Conservation (phyloP, 1,140 invertebrate genomes). For the Sweltsa coloradensis region DNA sequence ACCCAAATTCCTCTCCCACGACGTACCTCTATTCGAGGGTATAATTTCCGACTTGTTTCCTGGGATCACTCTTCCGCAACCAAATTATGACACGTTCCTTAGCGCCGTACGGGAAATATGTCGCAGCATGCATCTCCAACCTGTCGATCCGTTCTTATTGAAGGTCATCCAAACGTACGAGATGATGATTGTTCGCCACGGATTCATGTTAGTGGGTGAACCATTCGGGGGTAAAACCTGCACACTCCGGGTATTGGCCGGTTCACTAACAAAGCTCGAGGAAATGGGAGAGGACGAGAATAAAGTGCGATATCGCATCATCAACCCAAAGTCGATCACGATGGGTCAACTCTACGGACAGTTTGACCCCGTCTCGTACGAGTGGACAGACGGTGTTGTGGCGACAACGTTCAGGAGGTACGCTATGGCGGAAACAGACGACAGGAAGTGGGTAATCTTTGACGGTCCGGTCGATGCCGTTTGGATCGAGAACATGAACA, state of each 20-base stretch:
- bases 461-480: constrained; percentile 88
- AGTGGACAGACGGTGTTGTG: constrained; percentile 83
- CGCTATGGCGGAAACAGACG: constrained; percentile 46
- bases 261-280: constrained; percentile 55
- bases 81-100: constrained; percentile 56
- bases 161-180: constrained; percentile 71
- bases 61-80: constrained; percentile 53
- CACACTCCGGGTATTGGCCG: constrained; percentile 45
- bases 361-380: constrained; percentile 80
- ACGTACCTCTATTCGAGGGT: constrained; percentile 80
- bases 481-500: constrained; percentile 95
- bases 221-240: constrained; percentile 58
- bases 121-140: constrained; percentile 53
- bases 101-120: constrained; percentile 34
- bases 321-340: constrained; percentile 87
- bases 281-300: constrained; percentile 39
- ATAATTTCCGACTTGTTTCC: constrained; percentile 90
- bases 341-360: constrained; percentile 84
- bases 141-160: constrained; percentile 49
- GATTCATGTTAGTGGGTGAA: constrained; percentile 74
- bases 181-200: constrained; percentile 76
- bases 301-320: constrained; percentile 56
- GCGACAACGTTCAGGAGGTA: constrained; percentile 56
- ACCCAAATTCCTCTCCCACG: constrained; percentile 80
- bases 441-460: constrained; percentile 66